A percentile compares a stretch with the other conserved stretches of the same genome.
Evolutionary conservation across 2,797 vertebrate species (phyloP).

Genomic region (Chromis chromis): DNA sequence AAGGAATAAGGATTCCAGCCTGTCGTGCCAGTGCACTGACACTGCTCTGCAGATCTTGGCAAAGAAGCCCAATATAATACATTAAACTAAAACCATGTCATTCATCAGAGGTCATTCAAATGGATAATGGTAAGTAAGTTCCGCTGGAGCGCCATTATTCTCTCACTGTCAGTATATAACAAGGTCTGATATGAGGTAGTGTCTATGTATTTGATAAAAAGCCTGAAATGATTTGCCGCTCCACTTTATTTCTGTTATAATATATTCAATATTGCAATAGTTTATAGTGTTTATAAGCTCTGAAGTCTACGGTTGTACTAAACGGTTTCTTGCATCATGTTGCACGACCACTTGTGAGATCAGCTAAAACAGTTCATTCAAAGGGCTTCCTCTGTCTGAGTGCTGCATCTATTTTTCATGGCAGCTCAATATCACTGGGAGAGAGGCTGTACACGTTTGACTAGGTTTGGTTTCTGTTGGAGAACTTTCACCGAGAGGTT

Average conservation of each 20-base stretch:
- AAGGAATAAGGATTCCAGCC: not conserved
- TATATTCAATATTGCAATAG: not conserved
- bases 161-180: conserved; percentile 15
- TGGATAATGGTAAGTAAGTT: conserved; percentile 8
- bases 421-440: conserved; percentile 33
- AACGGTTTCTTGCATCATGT: not conserved
- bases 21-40: conserved; percentile 20
- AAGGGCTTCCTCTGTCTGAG: conserved; percentile 47
- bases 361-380: conserved; percentile 31
- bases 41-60: conserved; percentile 25
- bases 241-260: not conserved
- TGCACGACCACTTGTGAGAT: conserved; percentile 27
- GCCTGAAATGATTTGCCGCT: not conserved
- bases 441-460: conserved; percentile 22
- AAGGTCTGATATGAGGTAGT: conserved; percentile 7
- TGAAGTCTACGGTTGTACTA: no score
- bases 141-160: conserved; percentile 5
- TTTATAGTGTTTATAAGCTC: not conserved
- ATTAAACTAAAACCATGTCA: conserved; percentile 34
- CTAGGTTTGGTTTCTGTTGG: conserved; percentile 19
- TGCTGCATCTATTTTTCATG: conserved; percentile 72
- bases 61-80: conserved; percentile 11
- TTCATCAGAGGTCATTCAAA: conserved; percentile 29
- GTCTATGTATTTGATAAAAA: conserved; percentile 1
- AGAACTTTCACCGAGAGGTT: conserved; percentile 43